Base-by-base conservation (phyloP, 2,797 vertebrate species). In the Graptemys geographica region DNA sequence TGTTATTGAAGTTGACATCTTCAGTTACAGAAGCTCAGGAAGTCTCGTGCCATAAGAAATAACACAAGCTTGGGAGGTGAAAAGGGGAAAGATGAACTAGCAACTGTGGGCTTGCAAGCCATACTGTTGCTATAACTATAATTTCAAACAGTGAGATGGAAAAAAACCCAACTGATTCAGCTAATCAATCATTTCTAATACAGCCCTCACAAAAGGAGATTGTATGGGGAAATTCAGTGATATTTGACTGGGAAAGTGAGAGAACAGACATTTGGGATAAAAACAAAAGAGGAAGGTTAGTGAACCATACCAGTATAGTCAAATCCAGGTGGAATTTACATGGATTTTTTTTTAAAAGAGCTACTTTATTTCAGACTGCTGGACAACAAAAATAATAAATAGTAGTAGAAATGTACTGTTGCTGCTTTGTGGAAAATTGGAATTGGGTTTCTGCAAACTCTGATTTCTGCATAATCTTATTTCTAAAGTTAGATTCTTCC, bases 191-290 rank as follows among this genome's bases (percentile, higher is more conserved):
- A 95, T 92, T 91, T 88, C 88, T 94, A 65, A 95, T 95, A 93
- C 41, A 88, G 25, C 8, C 8, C 31, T 95, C 1, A 0, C 80
- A 47, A 57, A 76, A 49, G 55, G 74, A 88, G 85, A 96, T 87
- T 59, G 87, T 95, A 91, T 44, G 82, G 87, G 84, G 89, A 92
- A 97, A 47, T 90, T 56, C 83, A 57, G 78, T 49, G 85, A 96
- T 79, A 95, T 44, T 84, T 88, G 90, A 97, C 89, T 96, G 57
- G 86, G 37, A 94, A 94, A 96, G 93, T 89, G 81, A 92, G 87
- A 94, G 95, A 98, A 96, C 92, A 94, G 93, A 89, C 56, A 47
- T 10, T 55, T 84, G 37, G 59, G 83, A 81, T 90, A 92, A 89
- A 79, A 95, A 84, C 83, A 93, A 95, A 87, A 87, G 89, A 83